These are phyloP conservation scores for Otolemur crassicaudatus DNA, from an alignment of 2,797 vertebrate species.

Conservation along the genomic window DNA sequence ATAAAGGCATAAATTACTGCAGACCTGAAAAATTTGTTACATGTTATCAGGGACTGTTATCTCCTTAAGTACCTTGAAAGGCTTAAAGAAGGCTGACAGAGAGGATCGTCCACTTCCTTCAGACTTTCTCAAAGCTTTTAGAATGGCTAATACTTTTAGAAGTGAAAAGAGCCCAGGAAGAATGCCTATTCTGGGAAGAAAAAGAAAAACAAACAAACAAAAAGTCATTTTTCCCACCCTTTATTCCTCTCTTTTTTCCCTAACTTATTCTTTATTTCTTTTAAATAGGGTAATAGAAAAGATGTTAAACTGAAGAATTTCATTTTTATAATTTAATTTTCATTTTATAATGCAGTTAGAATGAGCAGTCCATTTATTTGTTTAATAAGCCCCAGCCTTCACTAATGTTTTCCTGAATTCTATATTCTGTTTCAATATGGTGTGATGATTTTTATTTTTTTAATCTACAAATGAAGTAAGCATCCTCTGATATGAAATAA, in stretches of 20 bases:
- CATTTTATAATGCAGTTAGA: constrained; percentile 61
- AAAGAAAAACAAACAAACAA: neutral
- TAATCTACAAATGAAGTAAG: constrained; percentile 38
- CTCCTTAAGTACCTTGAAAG: neutral
- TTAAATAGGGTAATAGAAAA: constrained; percentile 49
- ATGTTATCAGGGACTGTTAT: neutral
- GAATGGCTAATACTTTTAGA: neutral
- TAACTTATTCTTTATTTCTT: constrained; percentile 8
- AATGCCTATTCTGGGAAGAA: neutral
- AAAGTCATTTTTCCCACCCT: neutral
- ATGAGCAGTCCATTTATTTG: constrained; percentile 69
- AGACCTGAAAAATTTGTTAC: neutral
- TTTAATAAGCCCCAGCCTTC: constrained; percentile 70
- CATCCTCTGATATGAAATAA: constrained; percentile 47
- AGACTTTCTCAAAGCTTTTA: neutral
- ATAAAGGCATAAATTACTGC: neutral
- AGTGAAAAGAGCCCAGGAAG: neutral
- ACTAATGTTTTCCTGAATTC: constrained; percentile 59
- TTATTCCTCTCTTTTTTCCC: neutral
- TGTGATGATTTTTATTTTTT: constrained; percentile 37
- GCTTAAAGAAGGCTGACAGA: neutral
- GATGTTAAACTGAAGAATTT: constrained; percentile 53
- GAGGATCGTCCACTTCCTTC: neutral
- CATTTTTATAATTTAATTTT: constrained; percentile 77
- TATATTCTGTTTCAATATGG: constrained; percentile 44